phyloP scores from a whole-genome alignment of 2,888 invertebrate genomes.

The Perdita meconis region DNA sequence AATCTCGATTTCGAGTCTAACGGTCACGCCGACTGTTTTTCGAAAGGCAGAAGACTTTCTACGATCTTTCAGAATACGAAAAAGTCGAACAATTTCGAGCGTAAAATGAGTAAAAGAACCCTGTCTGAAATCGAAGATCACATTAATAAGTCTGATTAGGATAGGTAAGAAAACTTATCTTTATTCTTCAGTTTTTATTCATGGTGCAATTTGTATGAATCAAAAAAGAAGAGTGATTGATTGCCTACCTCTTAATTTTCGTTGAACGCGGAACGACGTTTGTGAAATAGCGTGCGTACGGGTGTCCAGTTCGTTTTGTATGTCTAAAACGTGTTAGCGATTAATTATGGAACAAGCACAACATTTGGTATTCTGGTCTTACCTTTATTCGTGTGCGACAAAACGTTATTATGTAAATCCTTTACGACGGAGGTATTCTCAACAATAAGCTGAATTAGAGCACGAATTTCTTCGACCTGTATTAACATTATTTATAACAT shows the following conservation, averaged over 20 bases:
- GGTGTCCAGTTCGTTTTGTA: slow-evolving; percentile 87
- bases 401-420: slow-evolving; percentile 84
- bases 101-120: not conserved
- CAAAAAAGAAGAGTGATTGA: slow-evolving; percentile 8
- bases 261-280: slow-evolving; percentile 85
- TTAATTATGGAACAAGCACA: slow-evolving; percentile 19
- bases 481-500: slow-evolving; percentile 43
- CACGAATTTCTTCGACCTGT: slow-evolving; percentile 82
- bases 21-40: not conserved
- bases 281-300: slow-evolving; percentile 86
- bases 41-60: slow-evolving; percentile 43
- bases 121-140: slow-evolving; percentile 22
- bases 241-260: slow-evolving; percentile 85
- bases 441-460: slow-evolving; percentile 79
- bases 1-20: not conserved
- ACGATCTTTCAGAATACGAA: slow-evolving; percentile 11
- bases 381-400: slow-evolving; percentile 82
- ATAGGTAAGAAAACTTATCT: slow-evolving; percentile 36
- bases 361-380: slow-evolving; percentile 52
- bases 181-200: slow-evolving; percentile 36
- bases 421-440: slow-evolving; percentile 81
- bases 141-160: slow-evolving; percentile 56
- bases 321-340: slow-evolving; percentile 83
- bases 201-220: slow-evolving; percentile 17
- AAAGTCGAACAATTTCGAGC: not conserved